Base-by-base conservation (phyloP, 2,888 invertebrate species). In the Oscheius sp. region DNA sequence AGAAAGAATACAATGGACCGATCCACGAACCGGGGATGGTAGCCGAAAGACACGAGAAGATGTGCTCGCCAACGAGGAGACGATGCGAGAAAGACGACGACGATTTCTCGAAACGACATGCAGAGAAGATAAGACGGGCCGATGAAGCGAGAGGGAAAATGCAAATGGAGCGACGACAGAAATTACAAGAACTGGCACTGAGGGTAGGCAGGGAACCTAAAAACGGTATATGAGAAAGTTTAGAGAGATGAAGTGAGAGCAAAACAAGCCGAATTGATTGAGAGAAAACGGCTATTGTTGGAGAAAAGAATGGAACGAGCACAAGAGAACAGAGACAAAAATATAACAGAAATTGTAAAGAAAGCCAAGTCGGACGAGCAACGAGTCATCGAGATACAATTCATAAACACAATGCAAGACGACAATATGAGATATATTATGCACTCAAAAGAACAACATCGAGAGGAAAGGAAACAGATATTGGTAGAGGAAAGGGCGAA, bases 301-400 rank as follows among this genome's bases (percentile, higher is more conserved):
- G 89, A 79, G 74, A 76, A 90, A 75, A 84, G 91, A 77, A 89
- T 91, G 88, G 88, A 89, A 78, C 92, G 94, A 75, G 97, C 97
- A 0, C 94, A 94, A 21, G 95, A 95, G 88, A 98, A 97, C 87
- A 91, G 98, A 23, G 93, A 93, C 91, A 89, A 94, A 92, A 88
- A 90, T 78, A 84, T 91, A 25, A 89, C 89, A 76, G 88, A 89
- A 72, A 95, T 95, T 80, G 93, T 96, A 0, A 92, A 93, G 81
- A 97, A 97, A 89, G 98, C 98, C 0, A 96, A 96, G 87, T 97
- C 98, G 85, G 98, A 98, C 88, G 97, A 98, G 83, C 95, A 95
- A 74, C 97, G 97, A 89, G 90, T 91, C 3, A 94, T 95, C 78
- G 98, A 99, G 91, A 97, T 98, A 70, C 96, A 96, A 16, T 98